Percentiles rank a stretch among this genome's conserved stretches.
Evolutionary conservation across 2,888 invertebrate species (phyloP).

Genomic region (Trichopria drosophilae): DNA sequence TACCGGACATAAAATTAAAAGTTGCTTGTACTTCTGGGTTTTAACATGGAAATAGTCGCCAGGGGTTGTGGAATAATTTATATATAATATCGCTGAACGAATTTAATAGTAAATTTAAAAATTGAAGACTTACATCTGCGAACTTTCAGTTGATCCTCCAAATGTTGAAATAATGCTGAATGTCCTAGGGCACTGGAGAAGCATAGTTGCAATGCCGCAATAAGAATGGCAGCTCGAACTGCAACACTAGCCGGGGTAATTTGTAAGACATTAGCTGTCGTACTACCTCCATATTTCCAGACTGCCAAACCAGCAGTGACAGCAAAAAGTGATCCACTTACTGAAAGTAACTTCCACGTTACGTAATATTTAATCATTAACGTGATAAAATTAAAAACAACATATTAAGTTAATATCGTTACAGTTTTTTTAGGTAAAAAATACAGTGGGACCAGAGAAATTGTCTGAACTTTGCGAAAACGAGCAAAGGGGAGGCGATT

Average conservation of each 20-base stretch:
- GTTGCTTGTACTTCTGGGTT: no score
- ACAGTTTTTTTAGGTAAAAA: background rate
- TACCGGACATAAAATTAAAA: no score
- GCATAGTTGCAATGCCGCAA: slow-evolving; percentile 77
- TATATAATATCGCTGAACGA: background rate
- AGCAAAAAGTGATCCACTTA: slow-evolving; percentile 67
- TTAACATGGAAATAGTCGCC: no score
- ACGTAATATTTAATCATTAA: slow-evolving; percentile 6
- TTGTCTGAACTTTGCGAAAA: no score
- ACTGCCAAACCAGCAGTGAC: slow-evolving; percentile 68
- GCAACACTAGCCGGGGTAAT: slow-evolving; percentile 67
- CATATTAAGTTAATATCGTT: slow-evolving; percentile 6
- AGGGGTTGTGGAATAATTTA: no score
- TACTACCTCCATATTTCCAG: slow-evolving; percentile 66
- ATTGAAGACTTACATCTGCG: slow-evolving; percentile 66
- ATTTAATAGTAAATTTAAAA: background rate
- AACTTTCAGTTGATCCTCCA: slow-evolving; percentile 76
- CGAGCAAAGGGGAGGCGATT: no score
- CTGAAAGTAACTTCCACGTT: slow-evolving; percentile 45
- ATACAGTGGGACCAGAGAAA: no score
- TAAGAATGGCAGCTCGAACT: slow-evolving; percentile 69
- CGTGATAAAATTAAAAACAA: slow-evolving; percentile 8
- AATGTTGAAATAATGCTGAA: slow-evolving; percentile 79
- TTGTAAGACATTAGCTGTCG: slow-evolving; percentile 70
- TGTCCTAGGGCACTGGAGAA: slow-evolving; percentile 77